Base-by-base conservation (phyloP, 2,888 invertebrate species). In the Drosophila phalerata region DNA sequence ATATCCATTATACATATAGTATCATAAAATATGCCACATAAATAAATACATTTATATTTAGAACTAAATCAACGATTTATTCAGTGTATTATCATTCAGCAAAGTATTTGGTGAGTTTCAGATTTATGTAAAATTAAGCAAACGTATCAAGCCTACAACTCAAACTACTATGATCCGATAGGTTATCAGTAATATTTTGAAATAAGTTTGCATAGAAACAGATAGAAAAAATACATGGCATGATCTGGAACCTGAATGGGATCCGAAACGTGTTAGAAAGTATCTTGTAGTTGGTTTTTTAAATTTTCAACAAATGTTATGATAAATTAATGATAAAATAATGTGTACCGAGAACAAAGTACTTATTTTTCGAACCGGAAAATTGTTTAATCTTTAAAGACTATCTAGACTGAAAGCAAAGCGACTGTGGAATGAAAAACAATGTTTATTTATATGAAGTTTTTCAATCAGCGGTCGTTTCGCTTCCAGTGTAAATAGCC, bases 1-100 rank as follows among this genome's bases (percentile, higher is more conserved):
- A 82, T 61, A 70, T 67, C 62, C 72, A 67, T 58, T 63, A 72
- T 40, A 60, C 19, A 55, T 57, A 34, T 34, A 28, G 25, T 11
- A 55, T 43, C 32, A 40, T n/a, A 5, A 22, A 30, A 37, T 56
- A 43, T 22, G 10, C 9, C 10, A 10, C 34, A 55, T 43, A 61
- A 17, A 25, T 52, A 52, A 25, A 53, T 37, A 37, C 25, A 34
- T 57, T 48, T 32, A 55, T 43, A 13, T 17, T 55, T 17, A 43
- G 34, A 32, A 0, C 13, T 9, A 19, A 3, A 32, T 8, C 34
- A 22, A 19, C 2, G 3, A 15, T 28, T 43, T 19, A 19, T 0
- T 19, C 2, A 15, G 5, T 37, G 5, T 37, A n/a, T n/a, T 34
- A 5, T n/a, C n/a, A n/a, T n/a, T n/a, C n/a, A 34, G 34, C 13